Conservation (phyloP, 2,797 vertebrate species). For the Xerus rutilus region DNA sequence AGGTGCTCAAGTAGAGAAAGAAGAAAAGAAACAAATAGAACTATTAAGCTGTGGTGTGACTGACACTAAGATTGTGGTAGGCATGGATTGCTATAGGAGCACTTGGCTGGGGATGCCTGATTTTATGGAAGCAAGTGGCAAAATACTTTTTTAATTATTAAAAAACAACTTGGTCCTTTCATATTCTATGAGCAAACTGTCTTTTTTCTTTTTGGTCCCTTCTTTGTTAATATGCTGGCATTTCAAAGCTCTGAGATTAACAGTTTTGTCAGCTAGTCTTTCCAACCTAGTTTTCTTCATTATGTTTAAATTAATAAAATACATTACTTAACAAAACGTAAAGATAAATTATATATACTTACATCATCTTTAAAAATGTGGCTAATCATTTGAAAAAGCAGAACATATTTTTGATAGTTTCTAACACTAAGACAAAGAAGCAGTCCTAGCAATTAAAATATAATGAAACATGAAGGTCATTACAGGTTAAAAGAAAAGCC, state of each 20-base stretch:
- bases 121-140: not conserved
- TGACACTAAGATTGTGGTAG: not conserved
- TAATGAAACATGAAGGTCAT: conserved; percentile 79
- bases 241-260: conserved; percentile 62
- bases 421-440: conserved; percentile 62
- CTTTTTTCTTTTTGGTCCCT: not conserved
- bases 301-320: conserved; percentile 80
- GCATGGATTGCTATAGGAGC: not conserved
- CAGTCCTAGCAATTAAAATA: conserved; percentile 68
- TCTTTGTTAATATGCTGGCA: conserved; percentile 31
- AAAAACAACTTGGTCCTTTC: not conserved
- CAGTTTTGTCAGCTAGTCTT: conserved; percentile 58
- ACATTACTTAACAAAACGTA: conserved; percentile 76
- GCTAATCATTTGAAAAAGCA: conserved; percentile 72
- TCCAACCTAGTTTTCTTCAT: conserved; percentile 69
- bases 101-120: not conserved
- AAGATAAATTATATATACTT: conserved; percentile 76
- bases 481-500: conserved; percentile 69
- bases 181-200: not conserved
- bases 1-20: not conserved
- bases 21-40: not conserved
- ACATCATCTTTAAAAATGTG: conserved; percentile 62
- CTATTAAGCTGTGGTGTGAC: not conserved
- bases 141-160: not conserved
- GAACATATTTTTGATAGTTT: conserved; percentile 70